phyloP scores from a whole-genome alignment of 2,797 vertebrate genomes.

The Rhadinocentrus ornatus region DNA sequence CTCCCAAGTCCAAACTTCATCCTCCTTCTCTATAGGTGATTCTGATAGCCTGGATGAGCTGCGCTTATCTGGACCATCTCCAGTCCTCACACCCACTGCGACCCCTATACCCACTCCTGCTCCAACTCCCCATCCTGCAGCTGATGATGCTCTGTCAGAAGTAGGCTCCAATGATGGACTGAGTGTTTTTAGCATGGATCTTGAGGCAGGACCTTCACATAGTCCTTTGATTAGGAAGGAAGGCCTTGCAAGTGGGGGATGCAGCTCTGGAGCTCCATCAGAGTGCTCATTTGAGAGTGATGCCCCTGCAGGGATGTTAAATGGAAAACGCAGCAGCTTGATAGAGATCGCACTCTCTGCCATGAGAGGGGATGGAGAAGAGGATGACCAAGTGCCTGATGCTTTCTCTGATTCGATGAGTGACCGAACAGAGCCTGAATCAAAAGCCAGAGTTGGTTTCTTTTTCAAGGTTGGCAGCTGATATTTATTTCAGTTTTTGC shows the following conservation, averaged over 20 bases:
- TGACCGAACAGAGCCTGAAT: slow-evolving; percentile 83
- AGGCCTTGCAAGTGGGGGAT: slow-evolving; percentile 59
- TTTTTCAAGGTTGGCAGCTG: slow-evolving; percentile 88
- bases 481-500: not conserved
- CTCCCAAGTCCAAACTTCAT: slow-evolving; percentile 87
- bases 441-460: slow-evolving; percentile 85
- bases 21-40: slow-evolving; percentile 87
- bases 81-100: slow-evolving; percentile 45
- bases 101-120: slow-evolving; percentile 44
- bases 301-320: slow-evolving; percentile 67
- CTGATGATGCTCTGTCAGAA: slow-evolving; percentile 76
- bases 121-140: slow-evolving; percentile 34
- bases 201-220: slow-evolving; percentile 68
- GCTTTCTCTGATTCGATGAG: slow-evolving; percentile 82
- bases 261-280: slow-evolving; percentile 85
- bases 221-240: slow-evolving; percentile 63
- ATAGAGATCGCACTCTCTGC: slow-evolving; percentile 89
- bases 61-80: slow-evolving; percentile 53
- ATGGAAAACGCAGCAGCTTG: slow-evolving; percentile 84
- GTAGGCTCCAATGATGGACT: slow-evolving; percentile 76
- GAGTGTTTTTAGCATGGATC: slow-evolving; percentile 81
- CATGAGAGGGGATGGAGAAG: slow-evolving; percentile 73
- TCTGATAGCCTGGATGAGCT: slow-evolving; percentile 64
- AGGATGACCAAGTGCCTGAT: slow-evolving; percentile 80
- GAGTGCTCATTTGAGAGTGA: slow-evolving; percentile 88